Base-by-base conservation (phyloP, 2,113 vertebrate genomes). In the Pseudorectes ferrugineus region DNA sequence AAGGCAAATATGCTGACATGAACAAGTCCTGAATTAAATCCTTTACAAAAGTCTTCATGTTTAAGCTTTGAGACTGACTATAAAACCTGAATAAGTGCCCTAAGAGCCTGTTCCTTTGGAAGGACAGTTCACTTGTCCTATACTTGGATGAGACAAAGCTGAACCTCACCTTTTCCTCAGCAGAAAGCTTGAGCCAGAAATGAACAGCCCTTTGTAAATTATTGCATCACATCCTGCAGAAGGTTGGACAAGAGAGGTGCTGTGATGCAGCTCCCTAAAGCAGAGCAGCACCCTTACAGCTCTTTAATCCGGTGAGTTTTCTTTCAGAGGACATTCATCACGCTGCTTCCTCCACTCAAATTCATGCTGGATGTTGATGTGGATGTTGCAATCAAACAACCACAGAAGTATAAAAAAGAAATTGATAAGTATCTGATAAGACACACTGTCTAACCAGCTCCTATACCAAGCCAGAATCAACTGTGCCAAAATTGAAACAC, bases 171-270 rank as follows among this genome's bases (percentile, higher is more conserved):
- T 52, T 40, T 49, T 45, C 10, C 46, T 51, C 42, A 29, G 58
- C 18, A 57, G 48, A 70, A 61, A 6, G 9, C 14, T 22, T 11
- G 55, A 76, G 0, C 4, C n/a, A 79, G 49, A 40, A 72, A 25
- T 6, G 8, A 75, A 3, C 7, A 55, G 25, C 8, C 23, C 33
- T 0, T 5, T n/a, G 12, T 4, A 3, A 74, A 38, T 22, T 14
- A 8, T 5, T n/a, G 19, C 42, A 59, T 12, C 20, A 2, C 10
- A 23, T 10, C n/a, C 28, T 2, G 10, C 35, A 55, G 67, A 36
- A 57, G 26, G n/a, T 4, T n/a, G n/a, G n/a, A n/a, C n/a, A 33
- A 48, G 14, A 25, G 48, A 51, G 20, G 36, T 43, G 45, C 73
- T 67, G 55, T 7, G 43, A 3, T 38, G 33, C 15, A 57, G 46